Conservation (phyloP, 2,888 invertebrate genomes). For the Gnatocerus cornutus region DNA sequence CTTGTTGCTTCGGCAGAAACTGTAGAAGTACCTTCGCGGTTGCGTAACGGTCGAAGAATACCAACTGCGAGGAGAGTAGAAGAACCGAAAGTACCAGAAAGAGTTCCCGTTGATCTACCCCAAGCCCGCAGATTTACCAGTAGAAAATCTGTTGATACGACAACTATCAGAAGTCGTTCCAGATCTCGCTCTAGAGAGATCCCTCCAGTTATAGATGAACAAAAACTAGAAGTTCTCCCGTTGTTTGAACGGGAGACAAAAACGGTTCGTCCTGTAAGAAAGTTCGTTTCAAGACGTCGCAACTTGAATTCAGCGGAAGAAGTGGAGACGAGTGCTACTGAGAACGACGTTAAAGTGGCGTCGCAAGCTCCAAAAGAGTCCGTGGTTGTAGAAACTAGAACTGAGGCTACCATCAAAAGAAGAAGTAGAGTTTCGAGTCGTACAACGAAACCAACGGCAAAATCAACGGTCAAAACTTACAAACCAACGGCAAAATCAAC, state of each 20-base stretch:
- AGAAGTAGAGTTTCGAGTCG: conserved; percentile 21
- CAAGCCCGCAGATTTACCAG: conserved; percentile 20
- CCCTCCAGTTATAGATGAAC: conserved; percentile 64
- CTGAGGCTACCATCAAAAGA: conserved; percentile 52
- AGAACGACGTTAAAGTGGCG: conserved; percentile 59
- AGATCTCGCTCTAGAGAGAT: conserved; percentile 56
- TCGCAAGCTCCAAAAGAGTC: conserved; percentile 51
- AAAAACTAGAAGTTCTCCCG: conserved; percentile 68
- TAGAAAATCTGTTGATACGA: conserved; percentile 32
- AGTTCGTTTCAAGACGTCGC: conserved; percentile 31
- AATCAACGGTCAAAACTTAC: conserved; percentile 13
- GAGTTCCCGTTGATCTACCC: conserved; percentile 49
- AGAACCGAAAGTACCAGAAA: conserved; percentile 48
- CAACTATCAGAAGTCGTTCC: conserved; percentile 28
- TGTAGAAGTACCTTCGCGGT: conserved; percentile 57
- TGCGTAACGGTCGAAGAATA: conserved; percentile 63
- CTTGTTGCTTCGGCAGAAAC: conserved; percentile 56
- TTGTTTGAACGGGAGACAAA: conserved; percentile 67
- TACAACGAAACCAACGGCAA: conserved; percentile 16
- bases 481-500: conserved; percentile 28
- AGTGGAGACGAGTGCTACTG: conserved; percentile 59
- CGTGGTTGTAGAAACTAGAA: conserved; percentile 57
- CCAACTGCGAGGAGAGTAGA: conserved; percentile 1
- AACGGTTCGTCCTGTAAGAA: conserved; percentile 55
- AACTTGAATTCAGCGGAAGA: conserved; percentile 52